Conservation (phyloP, 2,113 vertebrate species). For the Microtus ochrogaster region DNA sequence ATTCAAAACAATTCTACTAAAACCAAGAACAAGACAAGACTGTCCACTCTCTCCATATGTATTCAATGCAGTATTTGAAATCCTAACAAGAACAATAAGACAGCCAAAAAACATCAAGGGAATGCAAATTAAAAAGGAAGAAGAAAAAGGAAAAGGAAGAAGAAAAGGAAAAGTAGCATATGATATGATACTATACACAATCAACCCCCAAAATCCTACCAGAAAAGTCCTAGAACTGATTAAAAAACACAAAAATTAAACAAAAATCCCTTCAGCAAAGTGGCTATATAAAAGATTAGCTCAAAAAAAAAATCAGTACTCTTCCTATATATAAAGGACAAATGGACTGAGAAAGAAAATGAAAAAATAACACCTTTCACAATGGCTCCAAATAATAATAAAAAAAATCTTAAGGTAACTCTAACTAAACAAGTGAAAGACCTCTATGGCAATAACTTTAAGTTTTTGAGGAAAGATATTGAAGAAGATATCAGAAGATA, state of each 20-base stretch:
- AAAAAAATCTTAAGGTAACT: neutral
- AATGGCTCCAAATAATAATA: no score
- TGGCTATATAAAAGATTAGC: neutral
- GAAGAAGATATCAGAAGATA: no score
- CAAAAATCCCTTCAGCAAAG: neutral
- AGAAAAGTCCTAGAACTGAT: neutral
- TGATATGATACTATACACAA: no score
- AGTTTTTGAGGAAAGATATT: no score
- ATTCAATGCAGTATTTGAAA: neutral
- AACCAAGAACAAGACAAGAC: neutral
- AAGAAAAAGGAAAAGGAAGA: no score
- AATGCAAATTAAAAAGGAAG: neutral
- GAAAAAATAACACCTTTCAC: neutral
- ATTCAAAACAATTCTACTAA: neutral
- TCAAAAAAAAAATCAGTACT: neutral
- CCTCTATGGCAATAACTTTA: neutral
- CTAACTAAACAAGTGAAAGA: neutral
- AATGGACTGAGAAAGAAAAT: neutral
- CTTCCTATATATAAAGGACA: neutral
- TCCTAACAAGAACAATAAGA: neutral
- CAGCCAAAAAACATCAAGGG: neutral
- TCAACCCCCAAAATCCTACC: neutral
- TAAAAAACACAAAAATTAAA: no score
- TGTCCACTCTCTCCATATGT: neutral
- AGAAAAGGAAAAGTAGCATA: neutral